phyloP scores from a whole-genome alignment of 2,888 invertebrate species.

The Drosophila lacicola region DNA sequence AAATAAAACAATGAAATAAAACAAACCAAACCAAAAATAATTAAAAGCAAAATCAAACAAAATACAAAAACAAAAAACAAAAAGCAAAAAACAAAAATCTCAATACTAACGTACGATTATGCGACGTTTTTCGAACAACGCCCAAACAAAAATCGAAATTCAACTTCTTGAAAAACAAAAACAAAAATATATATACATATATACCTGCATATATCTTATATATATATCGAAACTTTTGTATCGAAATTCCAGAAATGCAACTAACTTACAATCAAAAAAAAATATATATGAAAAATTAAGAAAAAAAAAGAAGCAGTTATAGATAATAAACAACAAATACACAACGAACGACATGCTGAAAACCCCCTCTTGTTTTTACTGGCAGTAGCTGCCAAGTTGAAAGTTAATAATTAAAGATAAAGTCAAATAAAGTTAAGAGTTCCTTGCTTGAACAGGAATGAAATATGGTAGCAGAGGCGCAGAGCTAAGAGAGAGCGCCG shows the following conservation, averaged over 20 bases:
- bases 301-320: conserved; percentile 44
- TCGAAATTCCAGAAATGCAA: conserved; percentile 42
- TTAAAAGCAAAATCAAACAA: conserved; percentile 36
- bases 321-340: conserved; percentile 68
- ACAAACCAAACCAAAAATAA: conserved; percentile 47
- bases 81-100: conserved; percentile 40
- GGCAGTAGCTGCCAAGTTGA: conserved; percentile 37
- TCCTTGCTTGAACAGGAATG: conserved; percentile 9
- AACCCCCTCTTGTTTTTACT: conserved; percentile 77
- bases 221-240: conserved; percentile 46
- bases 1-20: conserved; percentile 40
- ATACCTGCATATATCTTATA: conserved; percentile 36
- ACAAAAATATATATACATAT: conserved; percentile 28
- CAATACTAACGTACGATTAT: conserved; percentile 72
- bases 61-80: conserved; percentile 16
- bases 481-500: conserved; percentile 41
- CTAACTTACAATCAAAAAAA: conserved; percentile 21
- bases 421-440: conserved; percentile 36
- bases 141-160: conserved; percentile 86
- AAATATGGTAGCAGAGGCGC: conserved; percentile 32
- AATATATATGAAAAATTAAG: conserved; percentile 1
- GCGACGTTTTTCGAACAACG: conserved; percentile 85
- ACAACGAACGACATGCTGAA: conserved; percentile 77
- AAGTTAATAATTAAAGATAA: background rate
- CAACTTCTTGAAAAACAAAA: conserved; percentile 85